Conservation (phyloP, 2,797 vertebrate genomes). For the Threskiornis aethiopicus region DNA sequence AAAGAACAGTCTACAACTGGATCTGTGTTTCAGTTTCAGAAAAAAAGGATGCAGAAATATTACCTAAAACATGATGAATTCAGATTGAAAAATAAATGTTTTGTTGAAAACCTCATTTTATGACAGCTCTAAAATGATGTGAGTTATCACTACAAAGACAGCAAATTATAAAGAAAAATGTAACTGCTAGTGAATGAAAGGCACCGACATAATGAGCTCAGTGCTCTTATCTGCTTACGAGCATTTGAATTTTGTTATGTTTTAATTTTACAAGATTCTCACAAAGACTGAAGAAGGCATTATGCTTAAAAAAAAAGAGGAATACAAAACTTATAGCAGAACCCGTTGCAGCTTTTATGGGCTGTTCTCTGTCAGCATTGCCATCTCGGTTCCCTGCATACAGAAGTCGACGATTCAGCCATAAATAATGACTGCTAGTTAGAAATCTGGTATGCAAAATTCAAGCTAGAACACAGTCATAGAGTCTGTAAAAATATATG, state of each 20-base stretch:
- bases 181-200: conserved; percentile 1
- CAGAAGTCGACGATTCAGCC: background rate
- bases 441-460: background rate
- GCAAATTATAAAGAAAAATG: background rate
- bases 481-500: background rate
- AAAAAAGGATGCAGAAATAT: background rate
- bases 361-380: background rate
- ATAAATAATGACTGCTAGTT: background rate
- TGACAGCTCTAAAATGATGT: background rate
- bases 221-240: background rate
- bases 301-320: background rate
- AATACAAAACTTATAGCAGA: background rate
- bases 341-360: background rate
- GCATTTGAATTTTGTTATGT: background rate
- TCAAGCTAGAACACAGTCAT: background rate
- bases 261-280: conserved; percentile 4
- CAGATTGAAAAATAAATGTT: background rate
- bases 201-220: background rate
- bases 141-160: background rate
- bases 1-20: background rate
- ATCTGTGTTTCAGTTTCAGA: background rate
- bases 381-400: fast-evolving
- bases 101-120: conserved; percentile 8
- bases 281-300: background rate
- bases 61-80: background rate